Base-by-base conservation (phyloP, 2,888 invertebrate genomes). In the Digitonthophagus gazella region DNA sequence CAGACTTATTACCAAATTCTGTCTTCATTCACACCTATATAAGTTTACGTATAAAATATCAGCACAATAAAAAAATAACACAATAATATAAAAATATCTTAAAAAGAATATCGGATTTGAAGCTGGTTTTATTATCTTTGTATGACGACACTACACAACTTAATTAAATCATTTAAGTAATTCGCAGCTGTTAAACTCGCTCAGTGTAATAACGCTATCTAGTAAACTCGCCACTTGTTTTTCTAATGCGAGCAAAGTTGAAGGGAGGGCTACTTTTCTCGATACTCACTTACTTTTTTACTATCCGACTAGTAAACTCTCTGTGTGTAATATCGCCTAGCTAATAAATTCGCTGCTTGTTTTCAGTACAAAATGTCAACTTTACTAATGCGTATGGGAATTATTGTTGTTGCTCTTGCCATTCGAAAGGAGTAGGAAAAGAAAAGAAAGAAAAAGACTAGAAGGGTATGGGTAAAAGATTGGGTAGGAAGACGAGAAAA, bases 251-350 rank as follows among this genome's bases (percentile, higher is more conserved):
- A 64, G 22, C 14, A 64, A 20, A 64, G 20, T 20, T 66, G 66
- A 66, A 66, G 28, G 18, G 1, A 4, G 56, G 63, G 2, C 67
- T 63, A 63, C 55, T 67, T 64, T 64, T 44, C 61, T 63, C 61
- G 61, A 63, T 44, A 3, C 14, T 58, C 15, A 28, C 63, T 67
- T 19, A 15, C 22, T 11, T 18, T 1, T 22, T 3, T 64, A n/a
- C 20, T 15, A 20, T 15, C 3, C 11, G 19, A 15, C 64, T 20
- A 64, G 64, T 20, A 22, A 20, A 64, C 64, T 20, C 19, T 11
- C 64, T 20, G 64, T 22, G 64, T 6, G 14, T 64, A 64, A 14
- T 5, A n/a, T 64, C n/a, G 22, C n/a, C n/a, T n/a, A n/a, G n/a
- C n/a, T n/a, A n/a, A n/a, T n/a, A n/a, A n/a, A n/a, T n/a, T 64